These are phyloP conservation scores for Helobdella robusta DNA, from an alignment of 2,888 invertebrate genomes.

Conservation along the genomic window DNA sequence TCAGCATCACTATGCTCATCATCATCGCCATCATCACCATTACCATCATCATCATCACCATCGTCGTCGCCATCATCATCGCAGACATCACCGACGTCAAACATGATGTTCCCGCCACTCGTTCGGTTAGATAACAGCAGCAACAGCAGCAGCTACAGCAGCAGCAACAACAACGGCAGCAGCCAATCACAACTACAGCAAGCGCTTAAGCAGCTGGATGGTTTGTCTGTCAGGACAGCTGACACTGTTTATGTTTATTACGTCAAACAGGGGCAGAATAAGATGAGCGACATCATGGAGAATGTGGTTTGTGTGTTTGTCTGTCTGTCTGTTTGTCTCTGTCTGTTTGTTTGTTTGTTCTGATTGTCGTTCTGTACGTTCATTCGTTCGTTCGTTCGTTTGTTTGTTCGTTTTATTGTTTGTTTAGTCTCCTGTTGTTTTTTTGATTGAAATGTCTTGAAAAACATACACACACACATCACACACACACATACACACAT, in stretches of 20 bases:
- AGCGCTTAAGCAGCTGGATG: constrained; percentile 74
- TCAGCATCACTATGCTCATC: too few species aligned
- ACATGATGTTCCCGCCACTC: constrained; percentile 54
- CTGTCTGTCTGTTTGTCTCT: background rate
- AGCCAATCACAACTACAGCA: constrained; percentile 53
- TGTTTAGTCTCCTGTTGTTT: too few species aligned
- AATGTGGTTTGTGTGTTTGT: constrained; percentile 56
- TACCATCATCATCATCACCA: background rate
- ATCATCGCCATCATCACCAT: background rate
- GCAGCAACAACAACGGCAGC: background rate
- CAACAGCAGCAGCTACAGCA: background rate
- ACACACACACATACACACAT: too few species aligned
- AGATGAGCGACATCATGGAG: constrained; percentile 67
- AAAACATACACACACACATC: too few species aligned
- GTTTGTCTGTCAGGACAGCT: constrained; percentile 72
- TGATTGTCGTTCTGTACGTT: background rate
- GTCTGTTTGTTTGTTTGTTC: too few species aligned
- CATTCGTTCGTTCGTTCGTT: background rate
- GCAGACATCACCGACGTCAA: constrained; percentile 15
- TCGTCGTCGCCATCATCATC: background rate
- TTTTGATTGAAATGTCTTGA: too few species aligned
- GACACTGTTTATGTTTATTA: constrained; percentile 91
- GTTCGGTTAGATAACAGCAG: constrained; percentile 61
- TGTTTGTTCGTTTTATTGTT: too few species aligned
- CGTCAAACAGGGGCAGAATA: constrained; percentile 73